Conservation (phyloP, 2,888 invertebrate genomes). For the Galerucella calmariensis region DNA sequence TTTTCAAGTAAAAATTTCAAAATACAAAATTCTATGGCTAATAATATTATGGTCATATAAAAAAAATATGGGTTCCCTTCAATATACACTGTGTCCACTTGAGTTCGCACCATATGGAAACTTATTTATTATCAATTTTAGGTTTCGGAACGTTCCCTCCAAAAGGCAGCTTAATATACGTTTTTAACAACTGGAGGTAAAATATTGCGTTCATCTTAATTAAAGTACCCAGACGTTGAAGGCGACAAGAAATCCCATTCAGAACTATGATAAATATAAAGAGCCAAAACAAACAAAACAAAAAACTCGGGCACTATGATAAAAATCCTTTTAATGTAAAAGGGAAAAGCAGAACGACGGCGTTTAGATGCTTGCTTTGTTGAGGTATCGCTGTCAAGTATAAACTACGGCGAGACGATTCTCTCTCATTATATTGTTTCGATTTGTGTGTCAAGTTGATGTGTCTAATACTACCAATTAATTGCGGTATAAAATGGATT, state of each 20-base stretch:
- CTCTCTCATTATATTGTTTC: not conserved
- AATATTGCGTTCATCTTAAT: not conserved
- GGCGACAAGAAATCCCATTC: not conserved
- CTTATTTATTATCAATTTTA: too few relatives aligned
- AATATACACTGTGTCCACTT: too few relatives aligned
- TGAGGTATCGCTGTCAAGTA: not conserved
- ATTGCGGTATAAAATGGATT: not conserved
- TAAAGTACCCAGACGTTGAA: not conserved
- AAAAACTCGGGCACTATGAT: not conserved
- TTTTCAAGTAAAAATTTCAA: too few relatives aligned
- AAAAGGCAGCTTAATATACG: too few relatives aligned
- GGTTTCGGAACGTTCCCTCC: too few relatives aligned
- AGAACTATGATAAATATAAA: not conserved
- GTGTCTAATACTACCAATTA: not conserved
- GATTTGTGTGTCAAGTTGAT: not conserved
- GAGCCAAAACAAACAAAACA: not conserved
- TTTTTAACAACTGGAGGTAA: not conserved
- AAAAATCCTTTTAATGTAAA: conserved; percentile 1
- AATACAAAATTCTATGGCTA: too few relatives aligned
- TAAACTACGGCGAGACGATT: not conserved
- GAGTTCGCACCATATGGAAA: too few relatives aligned
- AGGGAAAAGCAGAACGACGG: not conserved
- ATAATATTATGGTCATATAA: too few relatives aligned
- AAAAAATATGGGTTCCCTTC: too few relatives aligned
- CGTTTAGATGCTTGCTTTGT: not conserved